Percentiles rank a stretch among this genome's conserved stretches.
Conservation (phyloP, 64 coral and sea anemone species). For the Catalaphyllia jardinei region DNA sequence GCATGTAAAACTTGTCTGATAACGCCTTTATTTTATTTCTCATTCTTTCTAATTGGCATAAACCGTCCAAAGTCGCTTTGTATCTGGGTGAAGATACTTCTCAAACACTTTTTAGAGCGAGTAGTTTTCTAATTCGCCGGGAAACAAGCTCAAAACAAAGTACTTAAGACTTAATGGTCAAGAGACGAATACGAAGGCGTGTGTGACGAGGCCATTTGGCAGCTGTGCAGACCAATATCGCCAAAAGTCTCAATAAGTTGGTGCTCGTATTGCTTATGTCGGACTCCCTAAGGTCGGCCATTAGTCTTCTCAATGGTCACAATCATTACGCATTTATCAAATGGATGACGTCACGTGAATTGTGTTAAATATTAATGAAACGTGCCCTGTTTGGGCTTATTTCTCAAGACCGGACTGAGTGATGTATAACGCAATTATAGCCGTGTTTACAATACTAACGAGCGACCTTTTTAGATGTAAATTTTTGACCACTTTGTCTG, state of each 20-base stretch:
- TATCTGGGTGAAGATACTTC: neutral
- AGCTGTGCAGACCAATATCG: conserved; percentile 37
- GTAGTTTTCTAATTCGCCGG: neutral
- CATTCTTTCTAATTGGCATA: neutral
- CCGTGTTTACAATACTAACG: conserved; percentile 48
- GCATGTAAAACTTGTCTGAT: neutral
- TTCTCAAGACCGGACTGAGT: conserved; percentile 8
- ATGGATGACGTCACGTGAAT: conserved; percentile 69
- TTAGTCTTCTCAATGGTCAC: conserved; percentile 36
- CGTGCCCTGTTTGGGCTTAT: conserved; percentile 63
- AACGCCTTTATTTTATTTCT: neutral
- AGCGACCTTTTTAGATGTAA: conserved; percentile 17
- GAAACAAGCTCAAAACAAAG: conserved; percentile 52
- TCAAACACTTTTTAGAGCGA: neutral
- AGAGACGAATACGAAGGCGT: neutral
- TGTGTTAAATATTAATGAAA: conserved; percentile 91
- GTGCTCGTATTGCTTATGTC: conserved; percentile 70
- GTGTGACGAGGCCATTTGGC: conserved; percentile 10
- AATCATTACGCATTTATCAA: conserved; percentile 76
- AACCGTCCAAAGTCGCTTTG: neutral
- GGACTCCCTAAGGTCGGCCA: conserved; percentile 36
- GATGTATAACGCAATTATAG: conserved; percentile 44
- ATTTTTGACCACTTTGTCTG: conserved; percentile 4
- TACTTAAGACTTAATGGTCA: conserved; percentile 13
- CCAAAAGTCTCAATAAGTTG: conserved; percentile 39